These are phyloP conservation scores for Agrochola lota DNA, from an alignment of 2,888 invertebrate genomes.

Conservation along the genomic window DNA sequence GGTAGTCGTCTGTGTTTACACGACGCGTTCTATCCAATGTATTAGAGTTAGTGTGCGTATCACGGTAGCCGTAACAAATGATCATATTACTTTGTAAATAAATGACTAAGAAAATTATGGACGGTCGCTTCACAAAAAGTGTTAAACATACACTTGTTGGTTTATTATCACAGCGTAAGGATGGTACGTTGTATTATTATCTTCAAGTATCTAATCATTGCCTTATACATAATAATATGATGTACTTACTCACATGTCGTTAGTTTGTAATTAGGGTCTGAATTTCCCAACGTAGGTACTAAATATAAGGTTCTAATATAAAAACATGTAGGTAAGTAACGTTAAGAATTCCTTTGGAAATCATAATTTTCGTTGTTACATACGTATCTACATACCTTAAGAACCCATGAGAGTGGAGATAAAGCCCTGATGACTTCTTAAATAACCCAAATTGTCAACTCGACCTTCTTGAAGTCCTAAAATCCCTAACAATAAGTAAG, in stretches of 20 bases:
- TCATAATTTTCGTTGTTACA: constrained; percentile 6
- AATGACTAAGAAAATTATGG: constrained; percentile 59
- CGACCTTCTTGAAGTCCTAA: neutral
- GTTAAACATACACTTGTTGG: constrained; percentile 52
- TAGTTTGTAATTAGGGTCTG: constrained; percentile 31
- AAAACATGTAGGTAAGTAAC: neutral
- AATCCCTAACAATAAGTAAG: neutral
- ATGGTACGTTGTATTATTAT: constrained; percentile 36
- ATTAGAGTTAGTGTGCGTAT: constrained; percentile 76
- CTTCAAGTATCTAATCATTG: constrained; percentile 42
- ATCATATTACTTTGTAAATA: constrained; percentile 64
- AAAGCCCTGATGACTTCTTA: neutral
- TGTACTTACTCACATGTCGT: constrained; percentile 21
- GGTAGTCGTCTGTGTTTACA: constrained; percentile 79
- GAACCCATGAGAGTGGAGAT: neutral
- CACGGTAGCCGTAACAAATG: constrained; percentile 76
- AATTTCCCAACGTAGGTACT: neutral
- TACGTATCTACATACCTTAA: neutral
- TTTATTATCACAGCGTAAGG: constrained; percentile 52
- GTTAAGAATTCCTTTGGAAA: neutral
- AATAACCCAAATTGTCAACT: neutral
- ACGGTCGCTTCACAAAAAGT: constrained; percentile 58
- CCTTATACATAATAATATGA: constrained; percentile 15
- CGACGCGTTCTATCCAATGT: constrained; percentile 61
- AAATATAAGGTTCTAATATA: too few species aligned